Conservation (phyloP, 2,797 vertebrate species). For the Anolis apletophallus region DNA sequence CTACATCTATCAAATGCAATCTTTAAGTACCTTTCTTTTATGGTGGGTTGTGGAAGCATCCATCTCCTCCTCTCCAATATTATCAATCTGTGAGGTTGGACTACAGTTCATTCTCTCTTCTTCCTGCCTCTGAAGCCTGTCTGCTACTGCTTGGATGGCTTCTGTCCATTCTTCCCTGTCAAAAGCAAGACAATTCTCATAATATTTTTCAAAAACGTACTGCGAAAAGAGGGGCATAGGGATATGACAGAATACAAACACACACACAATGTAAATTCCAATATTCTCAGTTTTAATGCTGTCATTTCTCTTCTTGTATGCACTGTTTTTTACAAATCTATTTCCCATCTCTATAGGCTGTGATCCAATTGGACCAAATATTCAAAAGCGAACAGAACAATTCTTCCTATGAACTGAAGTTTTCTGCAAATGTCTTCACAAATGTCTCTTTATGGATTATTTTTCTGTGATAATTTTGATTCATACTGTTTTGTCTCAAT, state of each 20-base stretch:
- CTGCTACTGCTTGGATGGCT: slow-evolving; percentile 97
- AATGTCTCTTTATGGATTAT: background rate
- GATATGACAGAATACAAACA: background rate
- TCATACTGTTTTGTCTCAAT: too few species aligned
- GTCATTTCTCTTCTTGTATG: background rate
- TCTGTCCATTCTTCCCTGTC: slow-evolving; percentile 97
- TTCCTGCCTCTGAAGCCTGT: slow-evolving; percentile 96
- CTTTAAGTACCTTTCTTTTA: slow-evolving; percentile 91
- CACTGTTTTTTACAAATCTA: background rate
- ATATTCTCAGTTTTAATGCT: slow-evolving; percentile 14
- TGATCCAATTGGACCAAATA: background rate
- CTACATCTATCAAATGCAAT: background rate
- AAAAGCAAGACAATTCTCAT: slow-evolving; percentile 53
- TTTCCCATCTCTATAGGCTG: background rate
- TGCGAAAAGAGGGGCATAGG: background rate
- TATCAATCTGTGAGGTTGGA: slow-evolving; percentile 95
- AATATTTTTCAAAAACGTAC: slow-evolving; percentile 17
- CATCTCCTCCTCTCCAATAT: slow-evolving; percentile 97
- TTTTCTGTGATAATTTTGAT: too few species aligned
- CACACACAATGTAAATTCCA: background rate
- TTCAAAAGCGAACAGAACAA: slow-evolving; percentile 21
- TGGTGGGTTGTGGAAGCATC: slow-evolving; percentile 96
- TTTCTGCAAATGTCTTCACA: background rate
- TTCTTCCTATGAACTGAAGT: slow-evolving; percentile 22
- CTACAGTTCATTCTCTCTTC: slow-evolving; percentile 97